These are phyloP conservation scores for Ophioninae sp. DNA, from an alignment of 2,888 invertebrate genomes.

Conservation along the genomic window DNA sequence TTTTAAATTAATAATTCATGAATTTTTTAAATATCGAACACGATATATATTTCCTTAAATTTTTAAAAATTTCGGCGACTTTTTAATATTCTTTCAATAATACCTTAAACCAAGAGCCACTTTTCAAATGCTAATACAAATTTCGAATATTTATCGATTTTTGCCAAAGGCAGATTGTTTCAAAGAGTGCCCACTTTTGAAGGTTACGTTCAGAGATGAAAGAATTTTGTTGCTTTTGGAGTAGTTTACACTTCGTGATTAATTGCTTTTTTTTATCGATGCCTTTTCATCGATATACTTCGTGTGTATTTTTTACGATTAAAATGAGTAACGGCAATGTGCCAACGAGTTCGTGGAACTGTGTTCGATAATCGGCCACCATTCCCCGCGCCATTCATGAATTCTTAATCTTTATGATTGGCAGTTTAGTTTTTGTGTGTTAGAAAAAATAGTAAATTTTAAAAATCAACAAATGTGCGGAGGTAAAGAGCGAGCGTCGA, in stretches of 20 bases:
- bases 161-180: not conserved
- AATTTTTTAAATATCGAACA: too few species aligned
- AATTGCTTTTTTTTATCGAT: not conserved
- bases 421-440: slow-evolving; percentile 25
- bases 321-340: slow-evolving; percentile 19
- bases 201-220: not conserved
- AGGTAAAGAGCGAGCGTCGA: slow-evolving; percentile 22
- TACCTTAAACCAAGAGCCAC: too few species aligned
- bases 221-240: not conserved
- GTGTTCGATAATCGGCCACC: slow-evolving; percentile 16
- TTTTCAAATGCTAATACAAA: not conserved
- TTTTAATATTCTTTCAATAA: too few species aligned
- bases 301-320: slow-evolving; percentile 5
- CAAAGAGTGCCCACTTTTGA: not conserved
- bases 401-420: slow-evolving; percentile 38
- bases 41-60: too few species aligned
- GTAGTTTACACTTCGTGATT: not conserved
- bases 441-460: slow-evolving; percentile 10
- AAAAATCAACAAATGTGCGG: slow-evolving; percentile 1
- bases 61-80: too few species aligned
- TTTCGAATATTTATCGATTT: not conserved
- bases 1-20: too few species aligned
- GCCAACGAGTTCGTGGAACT: slow-evolving; percentile 41
- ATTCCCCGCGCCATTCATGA: slow-evolving; percentile 29
- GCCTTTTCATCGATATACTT: not conserved